phyloP scores from a whole-genome alignment of 2,113 vertebrate species.

The Neomonachus schauinslandi region DNA sequence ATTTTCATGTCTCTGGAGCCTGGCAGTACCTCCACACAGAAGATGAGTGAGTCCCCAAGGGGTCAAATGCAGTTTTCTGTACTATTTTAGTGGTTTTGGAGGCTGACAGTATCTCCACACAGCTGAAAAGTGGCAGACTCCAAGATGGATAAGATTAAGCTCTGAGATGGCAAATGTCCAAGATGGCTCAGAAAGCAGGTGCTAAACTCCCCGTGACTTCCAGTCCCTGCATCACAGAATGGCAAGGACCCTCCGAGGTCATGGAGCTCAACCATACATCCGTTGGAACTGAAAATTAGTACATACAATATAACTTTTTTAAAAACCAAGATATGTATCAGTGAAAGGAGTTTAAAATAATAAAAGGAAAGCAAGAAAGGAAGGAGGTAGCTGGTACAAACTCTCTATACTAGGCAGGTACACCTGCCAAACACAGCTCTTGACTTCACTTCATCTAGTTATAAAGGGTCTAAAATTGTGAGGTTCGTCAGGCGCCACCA shows the following conservation, averaged over 20 bases:
- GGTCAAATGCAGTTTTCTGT: conserved; percentile 12
- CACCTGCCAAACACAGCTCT: background rate
- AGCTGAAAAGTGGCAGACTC: background rate
- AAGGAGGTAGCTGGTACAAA: background rate
- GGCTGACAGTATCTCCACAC: background rate
- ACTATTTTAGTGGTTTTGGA: background rate
- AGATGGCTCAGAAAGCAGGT: conserved; percentile 34
- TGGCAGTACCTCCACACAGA: background rate
- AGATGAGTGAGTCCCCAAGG: background rate
- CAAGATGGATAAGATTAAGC: background rate
- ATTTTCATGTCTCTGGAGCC: background rate
- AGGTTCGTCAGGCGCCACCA: background rate
- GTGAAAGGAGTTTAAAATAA: background rate
- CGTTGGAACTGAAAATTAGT: conserved; percentile 29
- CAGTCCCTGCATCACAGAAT: background rate
- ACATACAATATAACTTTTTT: background rate
- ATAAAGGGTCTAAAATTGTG: background rate
- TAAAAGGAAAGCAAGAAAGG: background rate
- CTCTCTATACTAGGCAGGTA: background rate
- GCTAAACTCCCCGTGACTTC: background rate
- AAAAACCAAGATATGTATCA: background rate
- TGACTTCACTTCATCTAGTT: background rate
- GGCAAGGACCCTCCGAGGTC: background rate
- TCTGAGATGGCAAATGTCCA: conserved; percentile 32
- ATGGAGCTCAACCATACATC: background rate